Evolutionary conservation across 2,797 vertebrate genomes (phyloP).

Genomic region (Lepilemur septentrionalis): DNA sequence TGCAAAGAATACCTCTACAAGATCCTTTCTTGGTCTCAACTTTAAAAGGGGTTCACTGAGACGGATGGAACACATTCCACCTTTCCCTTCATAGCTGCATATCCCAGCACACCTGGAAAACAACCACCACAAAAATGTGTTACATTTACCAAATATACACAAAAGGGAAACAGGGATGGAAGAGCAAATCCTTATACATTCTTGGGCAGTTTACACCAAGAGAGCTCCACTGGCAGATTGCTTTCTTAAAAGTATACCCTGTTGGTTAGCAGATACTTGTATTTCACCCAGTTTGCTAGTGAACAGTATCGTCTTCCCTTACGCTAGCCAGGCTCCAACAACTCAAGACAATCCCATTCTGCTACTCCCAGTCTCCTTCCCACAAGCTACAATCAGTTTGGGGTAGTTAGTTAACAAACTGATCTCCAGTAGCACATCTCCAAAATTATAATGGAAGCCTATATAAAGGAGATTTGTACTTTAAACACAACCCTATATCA

Average conservation of each 20-base stretch:
- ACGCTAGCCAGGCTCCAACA: background rate
- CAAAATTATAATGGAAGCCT: background rate
- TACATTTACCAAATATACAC: background rate
- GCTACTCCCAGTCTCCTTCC: background rate
- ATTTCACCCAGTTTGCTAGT: background rate
- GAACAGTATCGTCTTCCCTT: background rate
- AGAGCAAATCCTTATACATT: background rate
- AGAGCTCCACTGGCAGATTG: background rate
- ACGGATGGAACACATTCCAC: slow-evolving; percentile 95
- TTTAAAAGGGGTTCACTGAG: slow-evolving; percentile 96
- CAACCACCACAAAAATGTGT: background rate
- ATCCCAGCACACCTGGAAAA: slow-evolving; percentile 93
- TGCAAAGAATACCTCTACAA: slow-evolving; percentile 90
- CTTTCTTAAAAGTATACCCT: background rate
- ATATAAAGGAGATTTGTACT: background rate
- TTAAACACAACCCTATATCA: background rate
- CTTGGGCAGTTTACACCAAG: background rate
- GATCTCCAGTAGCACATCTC: background rate
- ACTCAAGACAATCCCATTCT: background rate
- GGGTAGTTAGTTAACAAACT: background rate
- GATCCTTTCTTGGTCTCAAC: slow-evolving; percentile 94
- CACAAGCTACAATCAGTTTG: background rate
- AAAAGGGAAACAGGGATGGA: background rate
- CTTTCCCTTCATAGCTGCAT: slow-evolving; percentile 93
- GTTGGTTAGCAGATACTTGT: background rate